These are phyloP conservation scores for Oostethus manadensis DNA, from an alignment of 2,113 vertebrate genomes.

Conservation along the genomic window DNA sequence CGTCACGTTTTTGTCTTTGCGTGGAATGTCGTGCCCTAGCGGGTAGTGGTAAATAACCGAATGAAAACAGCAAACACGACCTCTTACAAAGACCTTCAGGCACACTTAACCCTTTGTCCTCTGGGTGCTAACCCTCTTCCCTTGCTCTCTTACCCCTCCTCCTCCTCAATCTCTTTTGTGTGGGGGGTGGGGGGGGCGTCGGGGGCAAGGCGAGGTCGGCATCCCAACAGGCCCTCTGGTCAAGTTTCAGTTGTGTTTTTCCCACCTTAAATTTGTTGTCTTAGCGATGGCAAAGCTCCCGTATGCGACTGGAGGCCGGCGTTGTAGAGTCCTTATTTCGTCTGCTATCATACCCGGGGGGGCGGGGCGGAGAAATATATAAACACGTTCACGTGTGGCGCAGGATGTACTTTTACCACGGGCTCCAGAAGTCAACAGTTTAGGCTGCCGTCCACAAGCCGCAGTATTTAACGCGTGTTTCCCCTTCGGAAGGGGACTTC, in stretches of 20 bases:
- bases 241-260: conserved; percentile 33
- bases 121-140: neutral
- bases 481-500: too few relatives aligned
- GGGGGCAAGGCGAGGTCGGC: conserved; percentile 26
- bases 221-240: conserved; percentile 28
- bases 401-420: too few relatives aligned
- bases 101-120: conserved; percentile 30
- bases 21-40: too few relatives aligned
- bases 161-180: conserved; percentile 27
- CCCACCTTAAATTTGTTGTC: conserved; percentile 17
- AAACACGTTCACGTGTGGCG: too few relatives aligned
- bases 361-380: too few relatives aligned
- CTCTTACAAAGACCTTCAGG: conserved; percentile 4
- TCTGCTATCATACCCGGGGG: too few relatives aligned
- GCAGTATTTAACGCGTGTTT: too few relatives aligned
- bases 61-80: conserved; percentile 1
- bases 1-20: too few relatives aligned
- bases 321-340: too few relatives aligned
- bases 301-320: neutral
- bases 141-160: conserved; percentile 4
- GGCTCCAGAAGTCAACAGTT: too few relatives aligned
- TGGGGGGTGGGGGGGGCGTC: conserved; percentile 31
- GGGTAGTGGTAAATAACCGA: neutral
- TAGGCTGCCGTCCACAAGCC: too few relatives aligned
- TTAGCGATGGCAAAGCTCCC: conserved; percentile 1